Base-by-base conservation (phyloP, 2,113 vertebrate species). In the Montifringilla adamsi region DNA sequence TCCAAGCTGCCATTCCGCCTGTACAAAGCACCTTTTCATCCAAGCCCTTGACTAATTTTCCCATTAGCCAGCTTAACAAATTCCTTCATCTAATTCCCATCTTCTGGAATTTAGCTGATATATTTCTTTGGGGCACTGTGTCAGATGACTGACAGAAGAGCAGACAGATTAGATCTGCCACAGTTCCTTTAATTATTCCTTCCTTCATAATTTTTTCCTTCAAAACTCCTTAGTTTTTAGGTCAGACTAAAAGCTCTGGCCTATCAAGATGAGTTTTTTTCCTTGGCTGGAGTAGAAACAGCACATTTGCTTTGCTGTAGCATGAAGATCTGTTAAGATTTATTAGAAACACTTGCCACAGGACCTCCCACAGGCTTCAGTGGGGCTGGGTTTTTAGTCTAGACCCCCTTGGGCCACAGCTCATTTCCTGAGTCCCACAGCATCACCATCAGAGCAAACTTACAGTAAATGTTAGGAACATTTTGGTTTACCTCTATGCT, bases 141-240 rank as follows among this genome's bases (percentile, higher is more conserved):
- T 81, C 72, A 66, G 79, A 75, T 86, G 92, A 92, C 3, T 95
- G 92, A 77, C 90, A 92, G 64, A 82, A 76, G 63, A 93, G 72
- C 72, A 69, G 72, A 66, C 50, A 88, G 90, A 93, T 94, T 66
- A 92, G n/a, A 89, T 94, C 86, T 95, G 85, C 68, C 73, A 90
- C 75, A 55, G 44, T 81, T 86, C 43, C 56, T 81, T 85, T 89
- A 90, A 95, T 92, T 90, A 94, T 95, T 89, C 59, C 81, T 80
- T 53, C 31, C 43, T 86, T 86, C 60, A 13, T 80, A 24, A 41
- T 70, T 92, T 90, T 81, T 95, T 86, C 72, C 72, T 90, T 83
- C 43, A 74, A 46, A 82, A 90, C 26, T 18, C 46, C 46, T 66
- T 62, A 37, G 26, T 67, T 90, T 92, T 96, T 77, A 59, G 88